Percentiles rank a stretch among this genome's conserved stretches.
These are phyloP conservation scores for Pseudochaenichthys georgianus DNA, from an alignment of 2,797 vertebrate species.

Conservation along the genomic window DNA sequence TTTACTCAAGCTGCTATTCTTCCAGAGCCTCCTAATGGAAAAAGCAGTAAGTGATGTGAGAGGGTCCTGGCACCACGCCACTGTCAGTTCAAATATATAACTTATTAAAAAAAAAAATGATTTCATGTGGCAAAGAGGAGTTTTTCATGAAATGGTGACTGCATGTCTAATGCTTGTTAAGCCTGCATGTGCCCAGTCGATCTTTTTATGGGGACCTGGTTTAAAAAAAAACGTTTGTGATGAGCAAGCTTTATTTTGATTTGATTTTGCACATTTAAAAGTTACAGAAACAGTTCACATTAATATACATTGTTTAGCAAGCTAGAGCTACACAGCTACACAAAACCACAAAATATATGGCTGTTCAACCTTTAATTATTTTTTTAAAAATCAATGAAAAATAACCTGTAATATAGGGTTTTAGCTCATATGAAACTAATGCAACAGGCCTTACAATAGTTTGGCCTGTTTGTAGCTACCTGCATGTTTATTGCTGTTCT, in stretches of 20 bases:
- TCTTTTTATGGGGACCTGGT: not conserved
- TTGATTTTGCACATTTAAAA: not conserved
- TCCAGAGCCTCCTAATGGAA: not conserved
- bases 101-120: not conserved
- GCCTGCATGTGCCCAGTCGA: not conserved
- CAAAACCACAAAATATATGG: too few relatives aligned
- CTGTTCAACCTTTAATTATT: too few relatives aligned
- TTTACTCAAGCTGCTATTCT: constrained; percentile 10
- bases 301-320: too few relatives aligned
- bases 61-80: not conserved
- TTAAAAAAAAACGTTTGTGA: not conserved
- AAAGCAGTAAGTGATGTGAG: not conserved
- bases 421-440: too few relatives aligned
- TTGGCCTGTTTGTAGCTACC: too few relatives aligned
- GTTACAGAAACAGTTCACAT: too few relatives aligned
- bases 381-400: too few relatives aligned
- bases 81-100: not conserved
- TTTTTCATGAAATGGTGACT: not conserved
- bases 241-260: not conserved
- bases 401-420: too few relatives aligned
- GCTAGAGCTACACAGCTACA: too few relatives aligned
- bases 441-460: too few relatives aligned
- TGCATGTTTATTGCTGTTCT: too few relatives aligned
- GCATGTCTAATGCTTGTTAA: not conserved
- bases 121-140: too few relatives aligned